These are phyloP conservation scores for Chelonus insularis DNA, from an alignment of 1,140 invertebrate genomes.

Conservation along the genomic window DNA sequence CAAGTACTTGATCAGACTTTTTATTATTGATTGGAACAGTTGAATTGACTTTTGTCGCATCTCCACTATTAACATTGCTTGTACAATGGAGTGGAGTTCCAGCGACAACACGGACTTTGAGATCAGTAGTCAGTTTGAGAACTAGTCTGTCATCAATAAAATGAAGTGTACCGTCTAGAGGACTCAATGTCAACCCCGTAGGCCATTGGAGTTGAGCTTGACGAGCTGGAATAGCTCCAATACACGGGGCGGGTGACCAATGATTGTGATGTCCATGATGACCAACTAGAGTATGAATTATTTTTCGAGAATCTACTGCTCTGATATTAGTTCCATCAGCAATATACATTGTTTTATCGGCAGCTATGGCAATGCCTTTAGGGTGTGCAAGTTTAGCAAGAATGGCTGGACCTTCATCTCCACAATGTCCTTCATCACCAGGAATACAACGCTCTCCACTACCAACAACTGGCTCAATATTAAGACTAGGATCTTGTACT, in stretches of 20 bases:
- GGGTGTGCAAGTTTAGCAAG: constrained; percentile 92
- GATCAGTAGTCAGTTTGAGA: constrained; percentile 86
- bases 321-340: constrained; percentile 93
- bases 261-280: constrained; percentile 90
- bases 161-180: constrained; percentile 89
- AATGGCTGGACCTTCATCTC: constrained; percentile 88
- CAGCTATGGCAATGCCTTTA: constrained; percentile 92
- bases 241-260: constrained; percentile 86
- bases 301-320: constrained; percentile 84
- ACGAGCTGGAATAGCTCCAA: constrained; percentile 74
- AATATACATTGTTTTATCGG: constrained; percentile 90
- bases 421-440: constrained; percentile 87
- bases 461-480: constrained; percentile 89
- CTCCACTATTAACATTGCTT: constrained; percentile 48
- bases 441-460: constrained; percentile 95
- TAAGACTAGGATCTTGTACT: constrained; percentile 79
- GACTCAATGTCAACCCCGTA: constrained; percentile 88
- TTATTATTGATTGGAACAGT: constrained; percentile 32
- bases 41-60: constrained; percentile 34
- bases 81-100: constrained; percentile 87
- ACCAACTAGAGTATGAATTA: constrained; percentile 93
- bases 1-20: constrained; percentile 66
- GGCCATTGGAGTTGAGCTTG: constrained; percentile 94
- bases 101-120: constrained; percentile 88
- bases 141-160: constrained; percentile 95